phyloP scores from a whole-genome alignment of 2,888 invertebrate species.

The Empis stercorea region DNA sequence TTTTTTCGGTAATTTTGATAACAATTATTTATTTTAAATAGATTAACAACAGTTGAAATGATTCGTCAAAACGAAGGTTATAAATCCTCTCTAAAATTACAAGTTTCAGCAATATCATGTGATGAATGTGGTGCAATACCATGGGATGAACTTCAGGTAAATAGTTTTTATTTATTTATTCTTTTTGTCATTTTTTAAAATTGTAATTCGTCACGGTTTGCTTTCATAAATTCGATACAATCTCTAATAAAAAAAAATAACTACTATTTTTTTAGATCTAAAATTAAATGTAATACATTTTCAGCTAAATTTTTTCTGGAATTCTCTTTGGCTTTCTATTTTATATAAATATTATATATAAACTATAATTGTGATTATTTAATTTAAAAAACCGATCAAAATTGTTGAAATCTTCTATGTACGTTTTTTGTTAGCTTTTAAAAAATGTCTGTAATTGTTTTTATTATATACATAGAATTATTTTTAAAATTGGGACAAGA shows the following conservation, averaged over 20 bases:
- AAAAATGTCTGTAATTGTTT: too few relatives aligned
- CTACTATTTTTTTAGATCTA: neutral
- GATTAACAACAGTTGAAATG: constrained; percentile 61
- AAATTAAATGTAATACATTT: neutral
- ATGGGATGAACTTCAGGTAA: constrained; percentile 90
- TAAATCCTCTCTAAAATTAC: constrained; percentile 51
- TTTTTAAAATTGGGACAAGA: too few relatives aligned
- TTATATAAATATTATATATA: too few relatives aligned
- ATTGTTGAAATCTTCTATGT: too few relatives aligned
- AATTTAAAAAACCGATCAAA: too few relatives aligned
- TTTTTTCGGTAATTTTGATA: constrained; percentile 1
- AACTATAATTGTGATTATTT: too few relatives aligned
- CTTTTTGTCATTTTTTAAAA: neutral
- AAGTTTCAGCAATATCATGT: constrained; percentile 55
- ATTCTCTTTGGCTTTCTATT: neutral
- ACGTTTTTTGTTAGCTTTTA: too few relatives aligned
- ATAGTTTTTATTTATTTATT: constrained; percentile 11
- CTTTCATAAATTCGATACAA: neutral
- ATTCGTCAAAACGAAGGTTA: constrained; percentile 57
- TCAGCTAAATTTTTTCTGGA: neutral
- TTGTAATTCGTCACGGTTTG: neutral
- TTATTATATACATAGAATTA: too few relatives aligned
- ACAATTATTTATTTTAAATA: constrained; percentile 33
- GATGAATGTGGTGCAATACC: constrained; percentile 81
- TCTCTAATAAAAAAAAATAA: too few relatives aligned